These are phyloP conservation scores for Dermolepida albohirtum DNA, from an alignment of 2,888 invertebrate species.

Conservation along the genomic window DNA sequence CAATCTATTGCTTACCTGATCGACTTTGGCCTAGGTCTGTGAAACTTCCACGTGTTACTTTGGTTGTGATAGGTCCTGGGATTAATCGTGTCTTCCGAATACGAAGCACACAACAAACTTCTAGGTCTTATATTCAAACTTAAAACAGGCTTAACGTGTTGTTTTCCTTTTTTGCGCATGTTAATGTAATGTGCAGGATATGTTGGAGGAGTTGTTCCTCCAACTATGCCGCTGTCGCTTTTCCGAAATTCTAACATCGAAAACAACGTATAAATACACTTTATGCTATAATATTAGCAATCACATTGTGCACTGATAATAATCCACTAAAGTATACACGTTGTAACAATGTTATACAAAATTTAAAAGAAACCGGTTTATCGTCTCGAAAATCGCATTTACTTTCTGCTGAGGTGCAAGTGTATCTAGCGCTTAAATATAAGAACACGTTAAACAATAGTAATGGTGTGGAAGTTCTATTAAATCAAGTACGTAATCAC, in stretches of 20 bases:
- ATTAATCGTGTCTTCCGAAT: slow-evolving; percentile 51
- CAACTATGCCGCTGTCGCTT: slow-evolving; percentile 53
- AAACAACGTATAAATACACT: not conserved
- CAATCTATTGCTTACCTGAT: slow-evolving; percentile 55
- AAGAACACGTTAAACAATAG: not conserved
- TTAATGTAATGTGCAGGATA: slow-evolving; percentile 53
- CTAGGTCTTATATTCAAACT: slow-evolving; percentile 56
- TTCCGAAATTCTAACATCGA: slow-evolving; percentile 58
- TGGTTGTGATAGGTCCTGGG: slow-evolving; percentile 58
- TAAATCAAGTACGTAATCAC: slow-evolving; percentile 17
- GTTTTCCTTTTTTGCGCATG: slow-evolving; percentile 55
- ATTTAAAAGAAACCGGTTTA: no score
- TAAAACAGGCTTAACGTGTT: slow-evolving; percentile 52
- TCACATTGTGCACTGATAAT: slow-evolving; percentile 10
- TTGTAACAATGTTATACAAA: no score
- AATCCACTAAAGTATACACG: not conserved
- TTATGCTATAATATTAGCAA: not conserved
- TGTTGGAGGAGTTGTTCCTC: slow-evolving; percentile 48
- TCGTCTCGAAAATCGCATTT: no score
- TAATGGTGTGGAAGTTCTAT: slow-evolving; percentile 28
- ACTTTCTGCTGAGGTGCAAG: no score
- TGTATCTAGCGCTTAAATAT: not conserved
- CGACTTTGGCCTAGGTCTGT: slow-evolving; percentile 61
- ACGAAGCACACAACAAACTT: slow-evolving; percentile 60
- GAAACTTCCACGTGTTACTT: slow-evolving; percentile 64